Base-by-base conservation (phyloP, 2,888 invertebrate species). In the Syrphus vitripennis region DNA sequence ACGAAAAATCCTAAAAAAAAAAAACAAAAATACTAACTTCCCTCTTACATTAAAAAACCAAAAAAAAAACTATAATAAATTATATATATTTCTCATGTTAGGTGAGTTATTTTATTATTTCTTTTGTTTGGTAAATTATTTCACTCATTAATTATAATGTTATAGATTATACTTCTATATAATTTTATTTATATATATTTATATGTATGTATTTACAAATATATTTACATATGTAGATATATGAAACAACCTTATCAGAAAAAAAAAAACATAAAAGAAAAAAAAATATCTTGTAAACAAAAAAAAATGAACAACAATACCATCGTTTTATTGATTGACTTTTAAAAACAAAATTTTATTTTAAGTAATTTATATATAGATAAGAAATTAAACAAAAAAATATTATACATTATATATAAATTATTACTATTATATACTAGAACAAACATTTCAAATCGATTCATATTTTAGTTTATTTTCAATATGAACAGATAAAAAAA, bases 381-480 rank as follows among this genome's bases (percentile, higher is more conserved):
- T 78, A 70, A 79, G 57, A 57, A n/a, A 71, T 50, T 55, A 48
- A 67, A 76, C 12, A 57, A 34, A 31, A 10, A 65, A 42, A 48
- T 40, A 67, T 50, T 40, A 34, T 65, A 63, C 77, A 86, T 63
- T 87, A 88, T 83, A 88, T 83, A 81, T 78, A 55, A 67, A 31
- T 34, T 40, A 77, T 71, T 50, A 67, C 26, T 69, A 63, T 74
- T 57, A 71, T 57, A 67, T 71, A 61, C 76, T 71, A 77, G 57
- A 82, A 71, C 40, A 55, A 75, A 63, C 55, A 59, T 59, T 72
- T 72, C 57, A 61, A 48, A 53, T 70, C 63, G 65, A 77, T 74
- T 74, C 48, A 78, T 65, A 69, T 50, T 72, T 69, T 31, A 59
- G 40, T 77, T 83, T 67, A 50, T 69, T 59, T 77, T 65, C 50